Evolutionary conservation across 2,888 invertebrate species (phyloP).

Genomic region (Cetonia aurata): DNA sequence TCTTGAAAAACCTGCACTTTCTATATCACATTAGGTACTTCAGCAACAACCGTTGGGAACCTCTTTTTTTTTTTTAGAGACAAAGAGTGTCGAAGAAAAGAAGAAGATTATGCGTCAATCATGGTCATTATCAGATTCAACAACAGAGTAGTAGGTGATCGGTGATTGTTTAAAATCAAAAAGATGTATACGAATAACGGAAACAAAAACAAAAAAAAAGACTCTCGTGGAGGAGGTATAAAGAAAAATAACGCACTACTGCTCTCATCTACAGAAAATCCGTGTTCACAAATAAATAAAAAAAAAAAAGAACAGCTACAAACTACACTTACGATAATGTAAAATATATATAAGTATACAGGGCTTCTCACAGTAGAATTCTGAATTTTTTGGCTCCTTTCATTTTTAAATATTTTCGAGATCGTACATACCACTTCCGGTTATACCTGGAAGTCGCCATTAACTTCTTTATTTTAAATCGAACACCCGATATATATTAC

Average conservation of each 20-base stretch:
- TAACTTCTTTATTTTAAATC: too few species aligned
- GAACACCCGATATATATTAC: too few species aligned
- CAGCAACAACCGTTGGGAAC: slow-evolving; percentile 34
- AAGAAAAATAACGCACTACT: slow-evolving; percentile 32
- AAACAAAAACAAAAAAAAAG: slow-evolving; percentile 3
- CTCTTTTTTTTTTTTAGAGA: slow-evolving; percentile 16
- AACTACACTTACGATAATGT: slow-evolving; percentile 25
- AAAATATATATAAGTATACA: background rate
- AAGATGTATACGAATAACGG: background rate
- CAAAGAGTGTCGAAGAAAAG: slow-evolving; percentile 21
- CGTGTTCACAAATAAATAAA: slow-evolving; percentile 42
- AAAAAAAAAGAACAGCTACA: slow-evolving; percentile 36
- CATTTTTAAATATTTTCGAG: too few species aligned
- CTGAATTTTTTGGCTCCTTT: too few species aligned
- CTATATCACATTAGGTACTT: background rate
- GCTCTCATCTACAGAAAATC: slow-evolving; percentile 38
- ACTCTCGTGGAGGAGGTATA: slow-evolving; percentile 4
- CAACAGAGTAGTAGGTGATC: slow-evolving; percentile 8
- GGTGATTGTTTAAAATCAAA: background rate
- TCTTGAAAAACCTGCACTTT: too few species aligned
- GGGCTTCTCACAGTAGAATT: too few species aligned
- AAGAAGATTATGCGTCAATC: background rate
- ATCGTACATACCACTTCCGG: too few species aligned
- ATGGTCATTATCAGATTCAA: slow-evolving; percentile 24
- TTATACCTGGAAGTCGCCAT: too few species aligned